Evolutionary conservation across 2,888 invertebrate species (phyloP), one percentile per base, ranked within the genome.

Genomic region (Cheilosia soror): DNA sequence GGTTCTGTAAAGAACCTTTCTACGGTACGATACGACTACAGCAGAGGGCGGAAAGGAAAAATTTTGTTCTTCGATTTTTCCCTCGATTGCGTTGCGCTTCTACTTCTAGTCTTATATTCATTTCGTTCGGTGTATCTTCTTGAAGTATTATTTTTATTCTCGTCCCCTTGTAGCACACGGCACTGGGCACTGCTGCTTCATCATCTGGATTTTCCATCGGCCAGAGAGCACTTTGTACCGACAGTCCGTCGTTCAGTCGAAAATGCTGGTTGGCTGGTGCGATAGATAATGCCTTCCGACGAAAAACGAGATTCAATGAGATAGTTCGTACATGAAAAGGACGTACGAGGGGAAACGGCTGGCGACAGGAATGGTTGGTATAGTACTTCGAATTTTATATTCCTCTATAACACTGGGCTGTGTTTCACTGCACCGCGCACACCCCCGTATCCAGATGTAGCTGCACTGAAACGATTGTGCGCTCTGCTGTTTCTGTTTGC

Each of bases 301-400:
- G 76, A 85, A 85, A 81, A 81, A 85, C 85, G 85, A 85, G 85
- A 81, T 85, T 85, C 81, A 81, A 80, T 72, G 84, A 80, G 81
- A 71, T 72, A 85, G 62, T 71, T 72, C 27, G 25, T 25, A 31
- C 25, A 69, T 20, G 29, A n/a, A 42, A 71, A 55, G 71, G 84
- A 85, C 66, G 76, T 65, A 40, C 51, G 44, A 27, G 65, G 27
- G 40, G 71, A 47, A 29, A 63, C 66, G 77, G 72, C 60, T 20
- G 42, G 47, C 57, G 42, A 53, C 76, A 76, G 71, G 80, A 60
- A 37, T 37, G 37, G 37, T 37, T 37, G 37, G 37, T 37, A 37
- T 76, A 76, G 72, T 72, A 85, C 77, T 81, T 85, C 76, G 85
- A 77, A 85, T 85, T 85, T 81, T 85, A 76, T 85, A 85, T 76